A percentile compares a stretch with the other conserved stretches of the same genome.
These are phyloP conservation scores for Norana najaformis DNA, from an alignment of 2,888 invertebrate genomes.

Conservation along the genomic window DNA sequence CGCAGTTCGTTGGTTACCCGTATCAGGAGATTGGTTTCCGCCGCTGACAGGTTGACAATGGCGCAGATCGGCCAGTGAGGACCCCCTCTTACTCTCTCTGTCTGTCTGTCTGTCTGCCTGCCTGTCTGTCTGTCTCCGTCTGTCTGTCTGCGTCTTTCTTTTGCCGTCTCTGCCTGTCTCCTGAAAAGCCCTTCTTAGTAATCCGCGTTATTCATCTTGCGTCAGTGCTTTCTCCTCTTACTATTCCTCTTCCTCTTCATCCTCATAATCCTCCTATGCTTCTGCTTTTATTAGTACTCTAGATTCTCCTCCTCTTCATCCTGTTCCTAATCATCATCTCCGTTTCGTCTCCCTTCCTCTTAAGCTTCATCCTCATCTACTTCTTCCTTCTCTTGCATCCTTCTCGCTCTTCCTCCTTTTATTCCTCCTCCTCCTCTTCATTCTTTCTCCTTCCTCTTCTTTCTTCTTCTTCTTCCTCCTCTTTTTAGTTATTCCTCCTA, in stretches of 20 bases:
- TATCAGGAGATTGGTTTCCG: conserved; percentile 1
- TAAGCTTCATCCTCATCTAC: background rate
- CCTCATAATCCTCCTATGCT: no score
- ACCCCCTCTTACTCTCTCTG: background rate
- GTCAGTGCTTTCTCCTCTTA: background rate
- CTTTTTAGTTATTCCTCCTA: background rate
- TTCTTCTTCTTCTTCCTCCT: background rate
- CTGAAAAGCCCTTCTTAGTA: background rate
- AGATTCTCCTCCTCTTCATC: background rate
- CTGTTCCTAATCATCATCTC: background rate
- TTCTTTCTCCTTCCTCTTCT: background rate
- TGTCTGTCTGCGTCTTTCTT: no score
- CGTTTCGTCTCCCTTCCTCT: background rate
- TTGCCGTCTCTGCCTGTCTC: background rate
- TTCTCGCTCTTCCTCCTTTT: background rate
- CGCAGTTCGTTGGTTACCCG: background rate
- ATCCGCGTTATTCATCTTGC: background rate
- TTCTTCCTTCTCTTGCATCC: background rate
- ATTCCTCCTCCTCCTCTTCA: background rate
- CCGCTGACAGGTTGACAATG: conserved; percentile 13
- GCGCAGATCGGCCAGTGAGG: background rate
- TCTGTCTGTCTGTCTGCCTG: background rate
- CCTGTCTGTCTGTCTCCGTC: no score
- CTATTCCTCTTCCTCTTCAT: background rate
- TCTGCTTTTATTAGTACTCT: background rate